Evolutionary conservation across 2,888 invertebrate species (phyloP).

Genomic region (Trachelus troglodyta): DNA sequence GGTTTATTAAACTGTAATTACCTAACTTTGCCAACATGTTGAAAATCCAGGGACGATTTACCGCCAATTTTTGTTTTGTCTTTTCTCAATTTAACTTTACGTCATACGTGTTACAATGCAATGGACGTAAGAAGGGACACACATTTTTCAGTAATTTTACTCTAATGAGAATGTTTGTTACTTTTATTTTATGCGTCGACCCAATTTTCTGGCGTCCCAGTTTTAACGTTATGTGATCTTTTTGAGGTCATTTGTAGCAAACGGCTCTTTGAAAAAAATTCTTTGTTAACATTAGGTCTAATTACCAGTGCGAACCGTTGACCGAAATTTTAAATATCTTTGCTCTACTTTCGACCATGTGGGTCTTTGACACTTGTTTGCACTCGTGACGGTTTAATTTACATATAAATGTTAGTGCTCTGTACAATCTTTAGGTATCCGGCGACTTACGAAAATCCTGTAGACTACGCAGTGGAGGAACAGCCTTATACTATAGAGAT

Average conservation of each 20-base stretch:
- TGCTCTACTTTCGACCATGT: neutral
- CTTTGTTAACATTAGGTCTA: neutral
- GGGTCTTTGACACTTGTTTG: neutral
- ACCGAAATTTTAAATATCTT: neutral
- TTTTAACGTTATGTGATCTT: neutral
- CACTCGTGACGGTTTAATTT: neutral
- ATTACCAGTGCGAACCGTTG: neutral
- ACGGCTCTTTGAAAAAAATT: neutral
- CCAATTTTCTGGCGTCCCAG: neutral
- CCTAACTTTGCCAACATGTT: neutral
- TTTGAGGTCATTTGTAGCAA: neutral
- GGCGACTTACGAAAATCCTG: conserved; percentile 11
- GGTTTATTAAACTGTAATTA: neutral
- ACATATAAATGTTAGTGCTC: neutral
- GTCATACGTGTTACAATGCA: neutral
- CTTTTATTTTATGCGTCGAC: neutral
- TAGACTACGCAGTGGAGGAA: conserved; percentile 23
- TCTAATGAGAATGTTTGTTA: neutral
- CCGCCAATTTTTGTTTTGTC: neutral
- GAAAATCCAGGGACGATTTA: neutral
- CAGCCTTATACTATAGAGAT: conserved; percentile 51
- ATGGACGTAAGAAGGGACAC: neutral
- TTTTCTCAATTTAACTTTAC: neutral
- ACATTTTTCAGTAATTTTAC: neutral
- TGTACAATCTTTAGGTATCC: conserved; percentile 11